These are phyloP conservation scores for Leptopilina boulardi DNA, from an alignment of 1,140 invertebrate species.

Conservation along the genomic window DNA sequence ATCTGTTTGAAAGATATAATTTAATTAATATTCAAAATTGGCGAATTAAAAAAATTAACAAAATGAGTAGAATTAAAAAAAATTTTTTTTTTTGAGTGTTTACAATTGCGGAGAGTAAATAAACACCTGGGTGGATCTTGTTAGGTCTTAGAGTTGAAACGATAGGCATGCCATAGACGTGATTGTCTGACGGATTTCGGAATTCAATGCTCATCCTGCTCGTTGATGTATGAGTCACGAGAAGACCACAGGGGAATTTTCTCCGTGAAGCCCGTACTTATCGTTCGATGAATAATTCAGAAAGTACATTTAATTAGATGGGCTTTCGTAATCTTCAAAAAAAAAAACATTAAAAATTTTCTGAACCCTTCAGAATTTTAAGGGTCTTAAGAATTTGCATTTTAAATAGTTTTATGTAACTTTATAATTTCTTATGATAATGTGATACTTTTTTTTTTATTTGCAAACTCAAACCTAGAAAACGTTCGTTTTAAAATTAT, in stretches of 20 bases:
- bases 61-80: too few relatives aligned
- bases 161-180: neutral
- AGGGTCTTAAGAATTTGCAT: too few relatives aligned
- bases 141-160: neutral
- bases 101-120: conserved; percentile 5
- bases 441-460: too few relatives aligned
- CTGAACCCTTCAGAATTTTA: too few relatives aligned
- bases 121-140: neutral
- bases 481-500: too few relatives aligned
- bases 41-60: too few relatives aligned
- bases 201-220: conserved; percentile 8
- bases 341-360: too few relatives aligned
- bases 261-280: neutral
- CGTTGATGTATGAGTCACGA: neutral
- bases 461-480: too few relatives aligned
- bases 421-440: too few relatives aligned
- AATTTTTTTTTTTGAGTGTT: neutral
- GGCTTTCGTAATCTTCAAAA: neutral
- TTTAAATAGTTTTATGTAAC: too few relatives aligned
- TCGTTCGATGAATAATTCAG: conserved; percentile 25
- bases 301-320: neutral
- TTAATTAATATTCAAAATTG: too few relatives aligned
- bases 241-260: neutral
- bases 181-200: conserved; percentile 15
- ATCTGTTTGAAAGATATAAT: too few relatives aligned